Conservation (phyloP, 1,140 invertebrate species). For the Diabrotica virgifera region DNA sequence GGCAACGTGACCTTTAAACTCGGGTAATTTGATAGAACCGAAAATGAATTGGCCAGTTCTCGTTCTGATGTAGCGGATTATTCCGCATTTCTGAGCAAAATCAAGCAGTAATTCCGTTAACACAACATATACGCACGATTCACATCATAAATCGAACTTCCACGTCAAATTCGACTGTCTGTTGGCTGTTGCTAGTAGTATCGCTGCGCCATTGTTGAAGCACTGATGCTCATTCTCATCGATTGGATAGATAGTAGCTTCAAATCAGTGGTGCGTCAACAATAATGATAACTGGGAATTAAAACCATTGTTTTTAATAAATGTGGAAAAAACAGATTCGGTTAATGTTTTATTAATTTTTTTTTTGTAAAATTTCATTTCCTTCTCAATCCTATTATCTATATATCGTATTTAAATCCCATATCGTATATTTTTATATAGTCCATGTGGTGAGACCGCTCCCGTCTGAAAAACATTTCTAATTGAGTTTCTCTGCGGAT, state of each 20-base stretch:
- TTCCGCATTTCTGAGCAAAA: not conserved
- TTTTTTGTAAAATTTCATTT: too few relatives aligned
- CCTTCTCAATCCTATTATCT: too few relatives aligned
- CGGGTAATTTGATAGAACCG: not conserved
- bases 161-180: not conserved
- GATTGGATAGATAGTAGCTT: not conserved
- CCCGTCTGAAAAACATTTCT: too few relatives aligned
- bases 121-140: not conserved
- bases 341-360: too few relatives aligned
- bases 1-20: too few relatives aligned
- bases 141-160: not conserved
- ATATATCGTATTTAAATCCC: too few relatives aligned
- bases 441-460: too few relatives aligned
- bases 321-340: too few relatives aligned
- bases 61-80: not conserved
- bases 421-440: too few relatives aligned
- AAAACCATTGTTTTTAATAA: too few relatives aligned
- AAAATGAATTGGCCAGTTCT: not conserved
- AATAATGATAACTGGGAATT: too few relatives aligned
- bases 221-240: not conserved
- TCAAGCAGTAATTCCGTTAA: not conserved
- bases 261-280: not conserved
- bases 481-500: too few relatives aligned
- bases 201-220: not conserved
- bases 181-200: not conserved